A percentile compares a stretch with the other conserved stretches of the same genome.
Conservation (phyloP, 2,113 vertebrate species). For the Leptodactylus fuscus region DNA sequence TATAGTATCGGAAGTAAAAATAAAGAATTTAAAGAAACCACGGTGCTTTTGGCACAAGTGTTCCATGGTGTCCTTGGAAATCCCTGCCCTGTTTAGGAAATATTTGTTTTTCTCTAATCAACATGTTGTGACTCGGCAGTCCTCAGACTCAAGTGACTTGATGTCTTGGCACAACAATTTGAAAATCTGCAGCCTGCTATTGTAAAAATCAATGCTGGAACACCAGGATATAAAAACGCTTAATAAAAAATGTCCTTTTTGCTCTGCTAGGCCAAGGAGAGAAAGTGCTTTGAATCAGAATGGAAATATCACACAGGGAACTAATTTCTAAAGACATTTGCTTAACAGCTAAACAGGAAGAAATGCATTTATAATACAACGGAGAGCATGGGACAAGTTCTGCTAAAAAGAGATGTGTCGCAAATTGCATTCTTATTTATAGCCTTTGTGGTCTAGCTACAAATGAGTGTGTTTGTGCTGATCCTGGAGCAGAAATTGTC, state of each 20-base stretch:
- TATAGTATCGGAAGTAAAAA: not conserved
- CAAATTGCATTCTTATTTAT: constrained; percentile 49
- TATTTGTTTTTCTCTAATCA: constrained; percentile 60
- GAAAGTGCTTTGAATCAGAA: constrained; percentile 48
- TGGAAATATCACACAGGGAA: constrained; percentile 40
- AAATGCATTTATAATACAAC: constrained; percentile 53
- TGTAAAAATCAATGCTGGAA: constrained; percentile 59
- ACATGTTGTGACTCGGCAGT: constrained; percentile 36
- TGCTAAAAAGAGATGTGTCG: constrained; percentile 34
- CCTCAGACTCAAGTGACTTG: constrained; percentile 60
- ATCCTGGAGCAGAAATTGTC: not conserved
- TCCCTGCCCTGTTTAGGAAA: constrained; percentile 10
- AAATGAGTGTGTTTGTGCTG: not conserved
- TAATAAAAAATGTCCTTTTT: constrained; percentile 51
- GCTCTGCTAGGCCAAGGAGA: constrained; percentile 35
- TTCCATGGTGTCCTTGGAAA: constrained; percentile 50
- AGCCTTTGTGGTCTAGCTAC: constrained; percentile 35
- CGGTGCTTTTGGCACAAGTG: not conserved
- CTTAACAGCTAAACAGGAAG: constrained; percentile 57
- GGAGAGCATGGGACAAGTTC: constrained; percentile 24
- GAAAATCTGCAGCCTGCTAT: constrained; percentile 41
- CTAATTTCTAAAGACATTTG: constrained; percentile 57
- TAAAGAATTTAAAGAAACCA: constrained; percentile 19
- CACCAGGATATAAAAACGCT: constrained; percentile 43
- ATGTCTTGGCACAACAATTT: constrained; percentile 57